Percentiles rank a stretch among this genome's conserved stretches.
These are phyloP conservation scores for Chroicocephalus ridibundus DNA, from an alignment of 2,113 vertebrate species.

Conservation along the genomic window DNA sequence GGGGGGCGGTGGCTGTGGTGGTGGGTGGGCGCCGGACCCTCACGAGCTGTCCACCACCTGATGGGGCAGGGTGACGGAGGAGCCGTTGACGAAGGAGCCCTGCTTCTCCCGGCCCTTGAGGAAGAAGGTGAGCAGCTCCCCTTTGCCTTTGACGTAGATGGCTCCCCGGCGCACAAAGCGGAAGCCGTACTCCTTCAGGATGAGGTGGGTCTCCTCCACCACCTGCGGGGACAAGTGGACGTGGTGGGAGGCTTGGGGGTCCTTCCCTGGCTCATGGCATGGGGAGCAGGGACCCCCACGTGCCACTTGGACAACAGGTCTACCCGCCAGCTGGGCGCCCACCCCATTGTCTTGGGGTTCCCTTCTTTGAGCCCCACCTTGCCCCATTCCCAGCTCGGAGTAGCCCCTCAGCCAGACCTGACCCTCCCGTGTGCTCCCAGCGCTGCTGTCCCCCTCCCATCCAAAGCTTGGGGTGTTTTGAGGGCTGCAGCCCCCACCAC, in stretches of 20 bases:
- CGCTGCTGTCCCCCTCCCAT: not conserved
- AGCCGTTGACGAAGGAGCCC: slow-evolving; percentile 84
- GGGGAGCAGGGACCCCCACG: rapidly evolving
- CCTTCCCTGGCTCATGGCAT: rapidly evolving
- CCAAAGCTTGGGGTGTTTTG: not conserved
- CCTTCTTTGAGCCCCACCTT: not conserved
- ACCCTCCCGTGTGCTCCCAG: rapidly evolving
- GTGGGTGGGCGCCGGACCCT: not conserved
- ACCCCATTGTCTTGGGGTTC: not conserved
- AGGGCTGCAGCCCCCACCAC: rapidly evolving
- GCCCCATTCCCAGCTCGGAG: not conserved
- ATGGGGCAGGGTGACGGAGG: slow-evolving; percentile 89
- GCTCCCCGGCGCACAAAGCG: slow-evolving; percentile 91
- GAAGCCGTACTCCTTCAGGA: slow-evolving; percentile 91
- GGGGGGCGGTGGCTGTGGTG: not conserved
- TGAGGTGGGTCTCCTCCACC: slow-evolving; percentile 92
- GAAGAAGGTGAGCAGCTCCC: slow-evolving; percentile 93
- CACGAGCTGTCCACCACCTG: slow-evolving; percentile 92
- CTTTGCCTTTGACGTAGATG: slow-evolving; percentile 94
- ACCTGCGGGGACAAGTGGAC: slow-evolving; percentile 72
- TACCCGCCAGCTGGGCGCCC: not conserved
- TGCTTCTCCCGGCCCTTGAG: slow-evolving; percentile 92
- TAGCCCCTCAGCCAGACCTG: not conserved
- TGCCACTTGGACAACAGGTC: not conserved
- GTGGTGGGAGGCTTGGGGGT: not conserved